Percentiles rank a stretch among this genome's conserved stretches.
These are phyloP conservation scores for Phalanger gymnotis DNA, from an alignment of 2,797 vertebrate genomes.

Conservation along the genomic window DNA sequence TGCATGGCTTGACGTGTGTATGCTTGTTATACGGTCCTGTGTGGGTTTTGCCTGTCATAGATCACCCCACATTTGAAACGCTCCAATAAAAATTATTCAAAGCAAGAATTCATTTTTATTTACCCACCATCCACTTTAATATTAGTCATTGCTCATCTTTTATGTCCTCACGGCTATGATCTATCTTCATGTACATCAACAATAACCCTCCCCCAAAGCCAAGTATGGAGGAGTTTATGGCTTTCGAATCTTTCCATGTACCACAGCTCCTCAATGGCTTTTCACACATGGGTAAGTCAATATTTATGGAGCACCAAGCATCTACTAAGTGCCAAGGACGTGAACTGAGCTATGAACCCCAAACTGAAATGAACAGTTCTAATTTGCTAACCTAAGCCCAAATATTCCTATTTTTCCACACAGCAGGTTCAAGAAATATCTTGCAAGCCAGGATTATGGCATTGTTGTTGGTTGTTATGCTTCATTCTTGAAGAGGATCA, in stretches of 20 bases:
- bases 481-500: neutral
- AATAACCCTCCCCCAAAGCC: neutral
- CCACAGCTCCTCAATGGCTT: neutral
- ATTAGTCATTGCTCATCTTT: neutral
- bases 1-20: neutral
- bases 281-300: neutral
- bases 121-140: constrained; percentile 8
- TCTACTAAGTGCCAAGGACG: neutral
- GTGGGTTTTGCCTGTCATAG: neutral
- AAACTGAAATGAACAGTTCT: constrained; percentile 6
- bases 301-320: neutral
- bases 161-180: neutral
- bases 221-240: neutral
- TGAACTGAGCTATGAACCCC: constrained; percentile 19
- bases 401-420: neutral
- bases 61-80: neutral
- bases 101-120: constrained; percentile 13
- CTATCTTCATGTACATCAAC: neutral
- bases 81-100: constrained; percentile 18
- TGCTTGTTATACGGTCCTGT: neutral
- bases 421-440: neutral
- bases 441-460: neutral
- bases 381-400: constrained; percentile 32
- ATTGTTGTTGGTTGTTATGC: neutral
- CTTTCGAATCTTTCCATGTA: neutral